Conservation (phyloP, 53 echinoderm and acorn worm genomes). For the Patiria pectinifera region DNA sequence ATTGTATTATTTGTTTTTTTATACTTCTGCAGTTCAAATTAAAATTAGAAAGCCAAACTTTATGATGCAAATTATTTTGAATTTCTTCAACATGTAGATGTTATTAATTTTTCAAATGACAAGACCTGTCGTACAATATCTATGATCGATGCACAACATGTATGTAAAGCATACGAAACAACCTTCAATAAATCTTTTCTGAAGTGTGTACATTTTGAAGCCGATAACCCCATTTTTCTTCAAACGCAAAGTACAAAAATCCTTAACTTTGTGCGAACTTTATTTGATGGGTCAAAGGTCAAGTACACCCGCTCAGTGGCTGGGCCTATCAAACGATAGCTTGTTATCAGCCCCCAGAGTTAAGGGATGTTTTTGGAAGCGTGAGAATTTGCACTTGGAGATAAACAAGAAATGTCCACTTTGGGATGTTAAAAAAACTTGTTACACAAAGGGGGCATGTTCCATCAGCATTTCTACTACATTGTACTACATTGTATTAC, state of each 20-base stretch:
- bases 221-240: background rate
- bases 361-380: background rate
- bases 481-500: too few relatives aligned
- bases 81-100: too few relatives aligned
- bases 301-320: background rate
- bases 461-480: background rate
- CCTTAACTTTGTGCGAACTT: background rate
- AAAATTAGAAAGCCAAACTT: too few relatives aligned
- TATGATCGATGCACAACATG: too few relatives aligned
- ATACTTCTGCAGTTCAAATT: too few relatives aligned
- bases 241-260: background rate
- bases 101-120: too few relatives aligned
- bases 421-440: background rate
- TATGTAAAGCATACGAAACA: too few relatives aligned
- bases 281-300: constrained; percentile 21
- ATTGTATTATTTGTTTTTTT: too few relatives aligned
- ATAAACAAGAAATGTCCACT: background rate
- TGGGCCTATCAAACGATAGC: constrained; percentile 33
- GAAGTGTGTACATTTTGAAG: background rate
- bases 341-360: constrained; percentile 18
- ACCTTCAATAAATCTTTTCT: background rate
- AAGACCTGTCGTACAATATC: too few relatives aligned
- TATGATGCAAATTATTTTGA: too few relatives aligned
- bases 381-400: background rate
- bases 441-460: background rate